These are phyloP conservation scores for Ancistrus triradiatus DNA, from an alignment of 2,113 vertebrate species.

Conservation along the genomic window DNA sequence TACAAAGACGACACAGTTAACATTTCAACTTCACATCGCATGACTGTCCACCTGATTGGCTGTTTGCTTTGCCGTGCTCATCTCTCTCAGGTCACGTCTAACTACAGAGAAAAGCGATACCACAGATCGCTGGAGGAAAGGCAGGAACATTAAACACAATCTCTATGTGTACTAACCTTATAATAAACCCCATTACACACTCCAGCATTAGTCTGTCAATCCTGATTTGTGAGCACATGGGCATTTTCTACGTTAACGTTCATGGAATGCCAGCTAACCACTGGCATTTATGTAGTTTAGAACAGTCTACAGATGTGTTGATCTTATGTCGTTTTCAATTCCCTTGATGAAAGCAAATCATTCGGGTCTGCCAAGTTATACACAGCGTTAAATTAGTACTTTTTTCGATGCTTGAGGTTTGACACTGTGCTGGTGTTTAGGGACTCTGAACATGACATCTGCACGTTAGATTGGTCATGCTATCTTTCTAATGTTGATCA, in stretches of 20 bases:
- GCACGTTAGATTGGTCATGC: too few relatives aligned
- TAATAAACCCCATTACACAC: conserved; percentile 18
- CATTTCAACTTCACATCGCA: too few relatives aligned
- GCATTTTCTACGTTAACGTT: conserved; percentile 4
- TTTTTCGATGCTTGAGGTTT: background rate
- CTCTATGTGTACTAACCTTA: background rate
- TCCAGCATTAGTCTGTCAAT: conserved; percentile 7
- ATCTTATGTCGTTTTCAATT: conserved; percentile 8
- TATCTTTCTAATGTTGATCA: too few relatives aligned
- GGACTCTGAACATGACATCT: background rate
- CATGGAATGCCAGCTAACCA: conserved; percentile 10
- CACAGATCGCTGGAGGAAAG: too few relatives aligned
- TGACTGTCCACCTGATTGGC: background rate
- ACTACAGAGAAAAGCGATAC: conserved; percentile 9
- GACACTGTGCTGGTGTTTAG: background rate
- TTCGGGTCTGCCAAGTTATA: background rate
- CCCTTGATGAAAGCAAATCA: background rate
- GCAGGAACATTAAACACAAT: background rate
- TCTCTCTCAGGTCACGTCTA: conserved; percentile 32
- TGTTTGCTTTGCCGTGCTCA: too few relatives aligned
- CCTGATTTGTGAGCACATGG: conserved; percentile 10
- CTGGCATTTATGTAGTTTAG: background rate
- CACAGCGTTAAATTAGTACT: background rate
- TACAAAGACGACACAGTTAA: too few relatives aligned
- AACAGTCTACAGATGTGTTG: background rate